Evolutionary conservation across 2,888 invertebrate species (phyloP), one percentile per base, ranked within the genome.

Genomic region (Drosophila antonietae): DNA sequence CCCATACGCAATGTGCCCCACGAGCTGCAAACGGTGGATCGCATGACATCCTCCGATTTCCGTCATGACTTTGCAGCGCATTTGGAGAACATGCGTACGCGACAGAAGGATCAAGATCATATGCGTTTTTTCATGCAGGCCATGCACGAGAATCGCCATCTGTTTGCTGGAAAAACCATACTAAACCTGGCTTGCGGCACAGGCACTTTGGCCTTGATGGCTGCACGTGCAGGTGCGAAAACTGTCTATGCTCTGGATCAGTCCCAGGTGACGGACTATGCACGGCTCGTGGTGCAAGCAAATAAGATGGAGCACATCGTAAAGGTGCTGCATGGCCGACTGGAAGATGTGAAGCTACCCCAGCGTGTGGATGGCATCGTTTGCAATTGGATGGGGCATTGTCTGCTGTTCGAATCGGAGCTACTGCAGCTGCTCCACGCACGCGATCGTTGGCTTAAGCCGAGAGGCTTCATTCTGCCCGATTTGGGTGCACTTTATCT

Each of bases 391-490:
- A 95, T 96, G 95, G 96, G 96, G 8, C 94, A 89, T 90, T 95
- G 95, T 74, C 93, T 99, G 55, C 98, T 99, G 92, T 99, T 98
- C 85, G 99, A 99, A 93, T 98, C 98, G 77, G 99, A 99, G 97
- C 93, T 99, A 91, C 97, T 98, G 93, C 98, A 98, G 0, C 98
- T 99, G 8, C 94, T 99, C 20, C 97, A 95, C 87, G 99, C 99
- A 0, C 94, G 99, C 35, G 98, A 99, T 92, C 99, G 98, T 93
- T 99, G 99, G 99, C 95, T 99, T 59, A 95, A 95, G 76, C 95
- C 96, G 0, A 96, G 95, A 81, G 99, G 99, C 56, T 95, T 98
- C 93, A 95, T 99, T 69, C 97, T 99, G 93, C 98, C 99, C 1
- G 98, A 95, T 91, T 95, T 95, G 90, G 99, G 98, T 68, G 97